Base-by-base conservation (phyloP, 1,140 invertebrate species). In the Scaptodrosophila lebanonensis region DNA sequence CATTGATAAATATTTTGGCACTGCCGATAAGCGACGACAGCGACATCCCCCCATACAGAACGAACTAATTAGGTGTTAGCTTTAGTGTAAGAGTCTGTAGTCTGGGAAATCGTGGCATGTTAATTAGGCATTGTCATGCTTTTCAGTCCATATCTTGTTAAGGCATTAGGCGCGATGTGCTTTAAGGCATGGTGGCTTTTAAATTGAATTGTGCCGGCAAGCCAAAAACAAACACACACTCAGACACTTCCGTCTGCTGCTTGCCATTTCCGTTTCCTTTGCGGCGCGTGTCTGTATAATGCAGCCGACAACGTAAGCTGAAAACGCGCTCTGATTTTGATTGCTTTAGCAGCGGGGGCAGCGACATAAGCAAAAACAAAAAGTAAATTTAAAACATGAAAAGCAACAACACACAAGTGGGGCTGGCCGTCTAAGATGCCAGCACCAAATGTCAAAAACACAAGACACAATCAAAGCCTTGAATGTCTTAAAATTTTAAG, bases 261-360 rank as follows among this genome's bases (percentile, higher is more conserved):
- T 65, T 67, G 65, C 22, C 54, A 67, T 67, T 59, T 67, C 65
- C 65, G 61, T 50, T 67, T 67, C 65, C 61, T 60, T 17, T 33
- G 33, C 11, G 56, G 32, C 49, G 65, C 61, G 61, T 60, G 65
- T 61, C 29, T 57, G 36, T 18, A 44, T 43, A 56, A 47, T 56
- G n/a, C 20, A 43, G 43, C 5, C 32, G n/a, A n/a, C n/a, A n/a
- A n/a, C n/a, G n/a, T n/a, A n/a, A n/a, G n/a, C n/a, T n/a, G n/a
- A 13, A 33, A 13, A 33, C 32, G 22, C 22, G 61, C 54, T 35
- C 35, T 59, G 59, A 57, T 65, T 56, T 66, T 56, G 59, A 62
- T 56, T 49, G 59, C 42, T 18, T 11, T 32, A 36, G 32, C 45
- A 18, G 4, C 17, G 20, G 9, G 29, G 16, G 11, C 42, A 18